phyloP scores from a whole-genome alignment of 2,888 invertebrate genomes.

The Argyresthia goedartella region DNA sequence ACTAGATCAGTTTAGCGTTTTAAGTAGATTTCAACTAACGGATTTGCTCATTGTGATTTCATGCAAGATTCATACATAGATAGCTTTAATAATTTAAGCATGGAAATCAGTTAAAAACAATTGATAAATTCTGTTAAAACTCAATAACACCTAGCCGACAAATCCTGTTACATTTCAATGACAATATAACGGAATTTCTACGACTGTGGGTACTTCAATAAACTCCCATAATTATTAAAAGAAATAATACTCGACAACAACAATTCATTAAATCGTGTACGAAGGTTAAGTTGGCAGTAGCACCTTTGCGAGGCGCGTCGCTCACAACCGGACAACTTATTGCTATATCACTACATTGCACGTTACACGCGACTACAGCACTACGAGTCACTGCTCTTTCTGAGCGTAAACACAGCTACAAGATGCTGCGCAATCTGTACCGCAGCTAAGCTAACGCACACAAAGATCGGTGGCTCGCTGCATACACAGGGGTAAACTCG shows the following conservation, averaged over 20 bases:
- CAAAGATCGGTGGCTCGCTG: too few relatives aligned
- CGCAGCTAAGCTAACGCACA: too few relatives aligned
- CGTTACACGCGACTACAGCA: too few relatives aligned
- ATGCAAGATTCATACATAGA: too few relatives aligned
- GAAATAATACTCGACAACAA: conserved; percentile 61
- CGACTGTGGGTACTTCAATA: conserved; percentile 42
- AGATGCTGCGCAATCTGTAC: too few relatives aligned
- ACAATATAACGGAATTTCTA: conserved; percentile 60
- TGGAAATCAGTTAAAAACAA: not conserved
- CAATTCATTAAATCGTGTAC: conserved; percentile 53
- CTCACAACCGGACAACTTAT: conserved; percentile 68
- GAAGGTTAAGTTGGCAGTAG: conserved; percentile 48
- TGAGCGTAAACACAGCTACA: too few relatives aligned
- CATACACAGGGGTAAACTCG: conserved; percentile 35
- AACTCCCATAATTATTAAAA: conserved; percentile 48
- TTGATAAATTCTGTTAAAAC: not conserved
- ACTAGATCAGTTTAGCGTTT: too few relatives aligned
- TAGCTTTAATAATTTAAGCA: not conserved
- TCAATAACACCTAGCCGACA: conserved; percentile 4
- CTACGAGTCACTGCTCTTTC: too few relatives aligned
- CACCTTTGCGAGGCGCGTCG: conserved; percentile 24
- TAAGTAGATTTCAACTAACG: not conserved
- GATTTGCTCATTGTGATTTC: too few relatives aligned
- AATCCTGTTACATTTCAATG: conserved; percentile 62
- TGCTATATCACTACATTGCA: conserved; percentile 64